Conservation (phyloP, 2,797 vertebrate species). For the Garrulus glandarius region DNA sequence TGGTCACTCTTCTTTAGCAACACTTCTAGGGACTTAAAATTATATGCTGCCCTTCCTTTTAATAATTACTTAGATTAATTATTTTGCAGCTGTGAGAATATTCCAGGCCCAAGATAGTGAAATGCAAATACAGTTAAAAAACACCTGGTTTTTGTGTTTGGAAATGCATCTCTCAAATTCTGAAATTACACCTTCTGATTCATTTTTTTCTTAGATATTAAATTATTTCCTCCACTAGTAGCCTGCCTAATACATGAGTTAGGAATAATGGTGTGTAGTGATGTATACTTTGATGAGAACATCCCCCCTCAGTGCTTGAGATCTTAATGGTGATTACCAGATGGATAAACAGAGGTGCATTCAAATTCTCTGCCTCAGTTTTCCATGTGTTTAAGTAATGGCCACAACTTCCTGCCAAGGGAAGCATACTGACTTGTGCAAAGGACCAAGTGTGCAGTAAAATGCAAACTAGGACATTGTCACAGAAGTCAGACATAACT, state of each 20-base stretch:
- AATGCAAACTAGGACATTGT: not conserved
- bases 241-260: not conserved
- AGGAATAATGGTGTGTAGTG: not conserved
- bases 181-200: not conserved
- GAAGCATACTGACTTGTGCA: not conserved
- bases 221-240: not conserved
- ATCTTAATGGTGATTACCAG: not conserved
- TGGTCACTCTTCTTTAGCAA: not conserved
- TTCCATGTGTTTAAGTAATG: not conserved
- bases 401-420: not conserved
- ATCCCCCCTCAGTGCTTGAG: not conserved
- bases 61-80: not conserved
- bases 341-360: not conserved
- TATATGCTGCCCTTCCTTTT: not conserved
- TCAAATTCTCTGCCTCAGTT: not conserved
- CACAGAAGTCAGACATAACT: not conserved
- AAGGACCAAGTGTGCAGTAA: not conserved
- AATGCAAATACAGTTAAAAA: not conserved
- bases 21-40: not conserved
- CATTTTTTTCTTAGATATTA: constrained; percentile 34
- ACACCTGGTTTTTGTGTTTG: constrained; percentile 18
- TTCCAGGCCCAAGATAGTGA: not conserved
- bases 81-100: not conserved
- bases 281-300: not conserved
- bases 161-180: constrained; percentile 32